A percentile compares a stretch with the other conserved stretches of the same genome.
Conservation (phyloP, 2,797 vertebrate species). For the Perodicticus potto region DNA sequence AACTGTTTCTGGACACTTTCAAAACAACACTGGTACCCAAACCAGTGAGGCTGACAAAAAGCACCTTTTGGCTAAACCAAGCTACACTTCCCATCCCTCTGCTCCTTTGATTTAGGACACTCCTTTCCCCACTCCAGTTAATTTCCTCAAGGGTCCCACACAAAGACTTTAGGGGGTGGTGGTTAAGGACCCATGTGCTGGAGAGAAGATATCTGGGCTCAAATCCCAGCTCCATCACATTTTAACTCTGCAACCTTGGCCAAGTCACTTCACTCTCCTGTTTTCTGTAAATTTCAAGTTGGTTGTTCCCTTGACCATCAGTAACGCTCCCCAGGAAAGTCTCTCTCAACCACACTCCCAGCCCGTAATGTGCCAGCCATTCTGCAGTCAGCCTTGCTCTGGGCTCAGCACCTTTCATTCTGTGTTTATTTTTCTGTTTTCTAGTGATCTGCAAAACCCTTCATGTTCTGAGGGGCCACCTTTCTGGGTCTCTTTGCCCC, state of each 20-base stretch:
- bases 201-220: background rate
- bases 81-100: background rate
- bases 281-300: background rate
- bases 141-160: background rate
- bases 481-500: background rate
- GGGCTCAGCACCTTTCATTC: background rate
- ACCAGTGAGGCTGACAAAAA: background rate
- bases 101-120: background rate
- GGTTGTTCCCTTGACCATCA: background rate
- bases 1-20: background rate
- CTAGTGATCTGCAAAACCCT: background rate
- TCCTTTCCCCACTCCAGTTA: background rate
- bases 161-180: accelerated
- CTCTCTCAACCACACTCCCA: background rate
- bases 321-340: background rate
- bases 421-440: background rate
- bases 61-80: background rate
- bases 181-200: background rate
- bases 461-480: background rate
- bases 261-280: background rate
- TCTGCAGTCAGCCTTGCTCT: background rate
- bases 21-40: conserved; percentile 47
- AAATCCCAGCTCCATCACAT: background rate
- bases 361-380: no score
- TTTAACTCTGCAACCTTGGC: background rate